Base-by-base conservation (phyloP, 64 coral and sea anemone genomes). In the Montipora capricornis region DNA sequence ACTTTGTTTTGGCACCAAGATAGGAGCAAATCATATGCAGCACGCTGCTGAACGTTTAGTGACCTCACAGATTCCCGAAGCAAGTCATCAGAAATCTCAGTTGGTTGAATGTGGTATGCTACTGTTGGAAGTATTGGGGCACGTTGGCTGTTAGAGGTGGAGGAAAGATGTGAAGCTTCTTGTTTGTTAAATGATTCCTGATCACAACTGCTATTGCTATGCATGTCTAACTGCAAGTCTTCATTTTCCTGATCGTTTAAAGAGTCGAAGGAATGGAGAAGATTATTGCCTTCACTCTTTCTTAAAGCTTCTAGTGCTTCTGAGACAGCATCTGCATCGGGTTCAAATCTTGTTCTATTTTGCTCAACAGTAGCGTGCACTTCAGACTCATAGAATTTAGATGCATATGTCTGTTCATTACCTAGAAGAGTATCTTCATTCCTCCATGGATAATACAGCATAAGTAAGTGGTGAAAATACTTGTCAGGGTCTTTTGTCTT, bases 391-490 rank as follows among this genome's bases (percentile, higher is more conserved):
- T 70, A 46, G 58, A 87, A 70, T 87, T 87, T 87, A 44, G 83
- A 87, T 87, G 83, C 83, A 87, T 87, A 87, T 87, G 83, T 87
- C 19, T 71, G 58, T n/a, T 87, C 83, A 87, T 66, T 87, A 71
- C 83, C 67, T 48, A 87, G 22, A 20, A 73, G 83, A 87, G 60
- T 71, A 67, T 49, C 46, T 87, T 87, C 83, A 87, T 55, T 55
- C 52, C 52, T 24, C 46, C 37, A 80, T 53, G 77, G 77, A 44
- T 80, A 80, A 80, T 83, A 83, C 20, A 58, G 55, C 47, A 83
- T 83, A 37, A 64, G 80, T 20, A 80, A 59, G 55, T 64, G 80
- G 55, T 83, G 80, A 60, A 83, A 83, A 58, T 57, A 83, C 4
- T 57, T 26, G 49, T 83, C 80, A 83, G 80, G 80, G n/a, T 83